Evolutionary conservation across 2,888 invertebrate genomes (phyloP), one percentile per base, ranked within the genome.

Genomic region (Ochropacha duplaris): DNA sequence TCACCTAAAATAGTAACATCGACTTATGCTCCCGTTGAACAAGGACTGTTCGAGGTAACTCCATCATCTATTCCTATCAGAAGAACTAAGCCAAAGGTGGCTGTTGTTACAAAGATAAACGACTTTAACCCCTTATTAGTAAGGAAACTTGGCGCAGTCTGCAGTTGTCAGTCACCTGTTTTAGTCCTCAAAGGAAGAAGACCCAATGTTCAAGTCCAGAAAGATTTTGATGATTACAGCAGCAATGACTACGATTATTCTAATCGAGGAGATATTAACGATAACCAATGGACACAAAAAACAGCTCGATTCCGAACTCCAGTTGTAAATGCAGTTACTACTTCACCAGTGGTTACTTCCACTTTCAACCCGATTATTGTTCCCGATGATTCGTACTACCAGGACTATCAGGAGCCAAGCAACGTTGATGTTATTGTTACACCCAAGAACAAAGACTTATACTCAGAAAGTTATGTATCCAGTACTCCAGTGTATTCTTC

Each of bases 101-200:
- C 93, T 49, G 94, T 95, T 9, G 94, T 95, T 2, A 94, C 95
- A 0, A 95, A 95, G 79, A 93, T 95, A 62, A 96, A 96, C 68
- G 96, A 96, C 68, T 94, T 95, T 67, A 96, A 96, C 80, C 96
- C 96, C 0, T 84, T 96, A 9, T 88, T 96, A 19, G 93, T 96
- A 0, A 94, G 95, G 49, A 96, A 96, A 86, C 85, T 96, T 12
- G 95, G 95, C 3, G 96, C 96, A 4, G 95, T 96, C 56, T 96
- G 96, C 68, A 96, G 95, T 57, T 96, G 96, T 74, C 93, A 93
- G 64, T 94, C 94, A 0, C 94, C 94, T 52, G 86, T 93, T 0
- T 68, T 94, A 36, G 86, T 89, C 24, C 81, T 94, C 0, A 90
- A 93, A 71, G 94, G 93, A 69, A 90, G 72, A 61, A 86, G 88